Percentiles rank a stretch among this genome's conserved stretches.
Conservation (phyloP, 2,797 vertebrate genomes). For the Heterohyrax brucei region DNA sequence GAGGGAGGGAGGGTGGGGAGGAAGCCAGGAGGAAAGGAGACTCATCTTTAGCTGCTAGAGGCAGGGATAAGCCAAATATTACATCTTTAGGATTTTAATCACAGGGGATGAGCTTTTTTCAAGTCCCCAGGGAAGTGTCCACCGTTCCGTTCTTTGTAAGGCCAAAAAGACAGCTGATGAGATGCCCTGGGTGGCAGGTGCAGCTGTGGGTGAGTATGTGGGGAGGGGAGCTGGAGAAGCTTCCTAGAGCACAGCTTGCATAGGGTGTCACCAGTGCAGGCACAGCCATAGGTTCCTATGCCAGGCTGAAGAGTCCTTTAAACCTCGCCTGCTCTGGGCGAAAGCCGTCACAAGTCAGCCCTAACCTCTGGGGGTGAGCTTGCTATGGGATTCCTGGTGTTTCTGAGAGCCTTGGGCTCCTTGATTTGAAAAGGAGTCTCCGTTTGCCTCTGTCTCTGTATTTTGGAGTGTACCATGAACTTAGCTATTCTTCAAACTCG, state of each 20-base stretch:
- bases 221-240: neutral
- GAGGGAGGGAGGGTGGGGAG: neutral
- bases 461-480: slow-evolving; percentile 6
- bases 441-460: neutral
- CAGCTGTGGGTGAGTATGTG: neutral
- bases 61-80: neutral
- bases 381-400: neutral
- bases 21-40: neutral
- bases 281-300: rapidly evolving
- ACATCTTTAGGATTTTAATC: neutral
- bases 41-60: neutral
- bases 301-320: neutral
- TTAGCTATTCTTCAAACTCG: neutral
- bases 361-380: rapidly evolving
- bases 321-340: neutral
- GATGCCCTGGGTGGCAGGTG: neutral
- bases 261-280: neutral
- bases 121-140: neutral
- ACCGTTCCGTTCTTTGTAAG: neutral
- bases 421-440: neutral
- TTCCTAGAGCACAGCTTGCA: neutral
- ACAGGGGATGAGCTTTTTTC: neutral
- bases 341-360: neutral
- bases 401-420: neutral
- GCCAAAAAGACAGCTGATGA: neutral